Evolutionary conservation across 2,888 invertebrate genomes (phyloP).

Genomic region (Lacanobia wlatinum): DNA sequence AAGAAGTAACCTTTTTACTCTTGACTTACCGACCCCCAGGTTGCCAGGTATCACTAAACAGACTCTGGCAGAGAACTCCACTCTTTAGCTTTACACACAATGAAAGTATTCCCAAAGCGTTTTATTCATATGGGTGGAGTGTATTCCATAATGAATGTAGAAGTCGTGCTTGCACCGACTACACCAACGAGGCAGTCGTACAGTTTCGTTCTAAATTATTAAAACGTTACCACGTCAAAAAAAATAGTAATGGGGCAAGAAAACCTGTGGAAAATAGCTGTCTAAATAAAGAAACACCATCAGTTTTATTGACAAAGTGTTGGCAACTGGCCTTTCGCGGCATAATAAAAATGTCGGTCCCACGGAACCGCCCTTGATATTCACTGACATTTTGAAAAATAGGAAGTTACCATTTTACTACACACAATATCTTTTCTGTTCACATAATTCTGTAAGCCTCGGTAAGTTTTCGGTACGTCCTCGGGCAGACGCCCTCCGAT

Average conservation of each 20-base stretch:
- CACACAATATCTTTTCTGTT: constrained; percentile 58
- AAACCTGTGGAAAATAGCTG: not conserved
- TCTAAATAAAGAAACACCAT: constrained; percentile 19
- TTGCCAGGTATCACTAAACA: too few relatives aligned
- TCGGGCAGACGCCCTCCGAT: not conserved
- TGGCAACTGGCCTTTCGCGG: constrained; percentile 67
- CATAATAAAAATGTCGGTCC: constrained; percentile 74
- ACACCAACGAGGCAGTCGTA: too few relatives aligned
- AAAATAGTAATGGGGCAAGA: not conserved
- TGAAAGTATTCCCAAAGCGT: too few relatives aligned
- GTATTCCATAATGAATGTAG: not conserved
- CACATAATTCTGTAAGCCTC: constrained; percentile 45
- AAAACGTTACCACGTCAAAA: not conserved
- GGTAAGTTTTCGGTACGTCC: constrained; percentile 8
- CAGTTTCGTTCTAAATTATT: not conserved
- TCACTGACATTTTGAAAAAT: constrained; percentile 81
- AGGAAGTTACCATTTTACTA: constrained; percentile 60
- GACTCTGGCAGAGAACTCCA: too few relatives aligned
- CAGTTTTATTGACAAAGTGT: constrained; percentile 23
- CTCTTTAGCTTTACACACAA: too few relatives aligned
- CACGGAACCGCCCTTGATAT: constrained; percentile 75
- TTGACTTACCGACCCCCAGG: too few relatives aligned
- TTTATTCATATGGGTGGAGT: too few relatives aligned
- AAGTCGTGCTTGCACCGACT: not conserved
- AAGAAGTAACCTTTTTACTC: too few relatives aligned